Evolutionary conservation across 2,888 invertebrate genomes (phyloP), one percentile per base, ranked within the genome.

Genomic region (Acrocyrtus sp.): DNA sequence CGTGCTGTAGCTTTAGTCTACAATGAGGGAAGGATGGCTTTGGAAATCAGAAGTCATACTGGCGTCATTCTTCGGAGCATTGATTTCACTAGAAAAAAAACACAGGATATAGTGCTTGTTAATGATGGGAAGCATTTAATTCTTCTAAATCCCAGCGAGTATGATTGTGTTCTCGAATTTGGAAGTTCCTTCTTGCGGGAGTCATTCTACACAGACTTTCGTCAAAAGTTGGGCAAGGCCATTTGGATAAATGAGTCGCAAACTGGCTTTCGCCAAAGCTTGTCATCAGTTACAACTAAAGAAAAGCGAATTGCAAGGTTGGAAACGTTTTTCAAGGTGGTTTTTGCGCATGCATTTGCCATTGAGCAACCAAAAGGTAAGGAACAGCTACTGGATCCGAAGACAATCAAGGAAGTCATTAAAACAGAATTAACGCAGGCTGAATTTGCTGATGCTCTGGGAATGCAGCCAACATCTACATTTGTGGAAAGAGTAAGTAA

Each of bases 391-490:
- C 82, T 85, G 45, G 86, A 85, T 78, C 83, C 83, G 60, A 81
- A 82, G 67, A 82, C 85, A 3, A 85, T 86, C 10, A 85, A 84
- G 79, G 86, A 87, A 80, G 84, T 87, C 2, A 83, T 87, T 43
- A 83, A 86, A 60, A 87, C 86, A 19, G 87, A 88, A 81, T 81
- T 89, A 43, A 88, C 88, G 0, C 82, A 85, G 43, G 81, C 79
- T 17, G 90, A 90, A 82, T 89, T 90, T 84, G 88, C 89, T 0
- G 88, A 88, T 72, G 87, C 88, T 1, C 82, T 90, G 65, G 87
- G 86, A 45, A 87, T 89, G 85, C 84, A 85, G 72, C 82, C 87
- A 0, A 84, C 86, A 47, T 86, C 88, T 1, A 85, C 87, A 78
- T 89, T 90, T 82, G 87, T 89, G 12, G 84, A 85, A 68, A 84